These are phyloP conservation scores for Podabrus alpinus DNA, from an alignment of 2,888 invertebrate species.

Conservation along the genomic window DNA sequence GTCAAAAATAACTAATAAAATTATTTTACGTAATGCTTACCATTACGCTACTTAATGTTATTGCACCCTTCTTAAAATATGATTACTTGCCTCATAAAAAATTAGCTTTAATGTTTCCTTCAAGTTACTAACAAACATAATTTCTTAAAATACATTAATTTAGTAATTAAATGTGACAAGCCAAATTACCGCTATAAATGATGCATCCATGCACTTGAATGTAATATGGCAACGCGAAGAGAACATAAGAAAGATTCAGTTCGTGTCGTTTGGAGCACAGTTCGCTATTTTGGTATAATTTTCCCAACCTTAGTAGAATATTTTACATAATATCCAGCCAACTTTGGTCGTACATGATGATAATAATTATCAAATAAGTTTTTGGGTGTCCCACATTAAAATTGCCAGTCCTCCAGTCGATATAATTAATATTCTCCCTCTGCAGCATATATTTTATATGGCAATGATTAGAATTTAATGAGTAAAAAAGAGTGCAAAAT, in stretches of 20 bases:
- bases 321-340: background rate
- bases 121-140: background rate
- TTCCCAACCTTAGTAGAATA: background rate
- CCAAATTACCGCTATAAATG: slow-evolving; percentile 39
- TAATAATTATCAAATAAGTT: background rate
- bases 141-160: slow-evolving; percentile 29
- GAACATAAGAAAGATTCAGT: slow-evolving; percentile 13
- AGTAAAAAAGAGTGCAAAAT: background rate
- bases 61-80: background rate
- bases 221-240: slow-evolving; percentile 33
- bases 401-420: background rate
- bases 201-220: slow-evolving; percentile 39
- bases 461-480: background rate
- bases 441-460: background rate
- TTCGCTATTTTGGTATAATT: background rate
- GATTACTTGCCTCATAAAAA: background rate
- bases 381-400: background rate
- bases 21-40: background rate
- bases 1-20: background rate
- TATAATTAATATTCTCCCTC: background rate
- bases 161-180: slow-evolving; percentile 39
- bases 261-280: background rate
- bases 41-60: background rate
- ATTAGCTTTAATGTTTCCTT: background rate
- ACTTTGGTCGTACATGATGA: background rate